phyloP scores from a whole-genome alignment of 2,113 vertebrate species.

The Podarcis cretensis region DNA sequence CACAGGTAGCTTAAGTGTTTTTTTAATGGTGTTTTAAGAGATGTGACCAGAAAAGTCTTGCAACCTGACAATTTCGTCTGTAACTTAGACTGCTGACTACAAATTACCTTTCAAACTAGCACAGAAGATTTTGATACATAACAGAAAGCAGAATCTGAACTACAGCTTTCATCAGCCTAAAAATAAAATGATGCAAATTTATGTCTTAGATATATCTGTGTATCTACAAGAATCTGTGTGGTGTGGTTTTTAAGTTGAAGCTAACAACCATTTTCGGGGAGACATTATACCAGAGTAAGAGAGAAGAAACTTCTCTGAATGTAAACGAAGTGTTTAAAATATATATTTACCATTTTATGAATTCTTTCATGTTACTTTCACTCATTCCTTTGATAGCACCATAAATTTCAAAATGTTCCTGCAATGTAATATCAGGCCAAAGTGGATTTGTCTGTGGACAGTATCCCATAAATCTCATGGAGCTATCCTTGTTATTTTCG shows the following conservation, averaged over 20 bases:
- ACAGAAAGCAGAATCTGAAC: background rate
- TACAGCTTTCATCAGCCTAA: too few relatives aligned
- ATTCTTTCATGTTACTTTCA: conserved; percentile 78
- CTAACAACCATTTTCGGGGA: background rate
- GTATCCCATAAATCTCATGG: conserved; percentile 87
- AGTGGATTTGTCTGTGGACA: conserved; percentile 92
- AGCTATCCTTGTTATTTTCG: conserved; percentile 66
- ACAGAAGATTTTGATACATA: background rate
- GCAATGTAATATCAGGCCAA: conserved; percentile 90
- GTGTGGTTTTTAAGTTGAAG: background rate
- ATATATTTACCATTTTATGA: conserved; percentile 82
- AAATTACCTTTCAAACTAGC: background rate
- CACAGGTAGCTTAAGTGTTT: too few relatives aligned
- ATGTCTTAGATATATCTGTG: too few relatives aligned
- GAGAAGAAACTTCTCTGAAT: background rate
- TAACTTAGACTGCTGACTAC: too few relatives aligned
- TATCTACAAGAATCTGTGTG: background rate
- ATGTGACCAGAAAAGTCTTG: too few relatives aligned
- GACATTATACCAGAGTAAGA: background rate
- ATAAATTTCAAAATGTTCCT: conserved; percentile 95
- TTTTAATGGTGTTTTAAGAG: too few relatives aligned
- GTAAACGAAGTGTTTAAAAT: background rate
- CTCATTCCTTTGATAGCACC: conserved; percentile 92
- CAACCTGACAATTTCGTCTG: too few relatives aligned
- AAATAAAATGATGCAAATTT: background rate